Evolutionary conservation across 2,888 invertebrate genomes (phyloP), one percentile per base, ranked within the genome.

Genomic region (Resseliella maxima): DNA sequence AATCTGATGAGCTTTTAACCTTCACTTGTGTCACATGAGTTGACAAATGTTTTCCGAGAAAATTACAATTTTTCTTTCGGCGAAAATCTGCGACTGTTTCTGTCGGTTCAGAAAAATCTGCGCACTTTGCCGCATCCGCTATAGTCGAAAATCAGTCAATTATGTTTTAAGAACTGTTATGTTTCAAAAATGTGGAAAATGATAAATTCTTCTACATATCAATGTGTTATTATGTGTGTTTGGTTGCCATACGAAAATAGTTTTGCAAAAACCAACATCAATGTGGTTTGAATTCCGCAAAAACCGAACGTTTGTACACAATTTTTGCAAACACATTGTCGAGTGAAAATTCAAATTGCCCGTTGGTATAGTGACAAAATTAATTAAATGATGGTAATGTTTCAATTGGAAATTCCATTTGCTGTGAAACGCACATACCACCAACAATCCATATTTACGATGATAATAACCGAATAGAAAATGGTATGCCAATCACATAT

Each of bases 1-100:
- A 41, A 41, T 50, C 12, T 50, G 59, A 59, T 59, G 59, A 59
- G n/a, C 59, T 59, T 50, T 59, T 59, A 59, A 59, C 59, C 59
- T 59, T 59, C 41, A 24, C 59, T 59, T 6, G 24, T 59, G 59
- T 59, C 59, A 59, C 8, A 50, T 18, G 6, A 12, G 12, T 6
- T 59, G 59, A 59, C 24, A 59, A 59, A 59, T 59, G 59, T 59
- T 59, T 59, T 24, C 3, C 24, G 59, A 41, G 6, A n/a, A 59
- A 59, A 24, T 59, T 24, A 3, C 46, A 50, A 50, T 50, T 50
- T 18, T 50, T 50, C 21, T 50, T 3, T 50, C 50, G 5, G n/a
- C n/a, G n/a, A n/a, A n/a, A n/a, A n/a, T n/a, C n/a, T n/a, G n/a
- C 12, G 41, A 41, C 12, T 41, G 41, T 41, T 41, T 41, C 41